phyloP scores from a whole-genome alignment of 2,113 vertebrate genomes.

The Oncorhynchus gorbuscha region DNA sequence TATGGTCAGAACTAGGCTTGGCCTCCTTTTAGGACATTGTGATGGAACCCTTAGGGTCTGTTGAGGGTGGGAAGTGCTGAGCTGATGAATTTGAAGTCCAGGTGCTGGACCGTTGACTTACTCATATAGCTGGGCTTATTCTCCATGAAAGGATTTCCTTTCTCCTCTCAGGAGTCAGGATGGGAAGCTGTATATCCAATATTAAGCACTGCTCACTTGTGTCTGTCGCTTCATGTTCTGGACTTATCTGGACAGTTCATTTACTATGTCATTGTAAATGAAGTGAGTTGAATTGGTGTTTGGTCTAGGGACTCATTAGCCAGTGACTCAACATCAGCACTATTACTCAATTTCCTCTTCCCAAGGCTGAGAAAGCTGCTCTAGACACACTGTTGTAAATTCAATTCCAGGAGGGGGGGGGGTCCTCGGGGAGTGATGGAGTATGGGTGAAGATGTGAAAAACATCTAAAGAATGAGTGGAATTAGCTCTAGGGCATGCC shows the following conservation, averaged over 20 bases:
- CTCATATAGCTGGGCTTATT: constrained; percentile 29
- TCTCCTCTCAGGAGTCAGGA: constrained; percentile 34
- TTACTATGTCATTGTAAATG: constrained; percentile 21
- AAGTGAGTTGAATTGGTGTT: constrained; percentile 8
- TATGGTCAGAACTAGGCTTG: background rate
- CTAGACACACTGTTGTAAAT: constrained; percentile 8
- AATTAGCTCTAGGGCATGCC: background rate
- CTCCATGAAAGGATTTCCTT: constrained; percentile 48
- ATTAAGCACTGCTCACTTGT: constrained; percentile 34
- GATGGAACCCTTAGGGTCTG: too few species aligned
- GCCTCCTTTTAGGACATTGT: background rate
- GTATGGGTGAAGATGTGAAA: background rate
- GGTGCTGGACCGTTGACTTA: constrained; percentile 21
- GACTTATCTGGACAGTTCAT: constrained; percentile 34
- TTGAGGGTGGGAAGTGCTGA: background rate
- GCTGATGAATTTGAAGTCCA: constrained; percentile 18
- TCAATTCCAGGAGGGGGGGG: constrained; percentile 48
- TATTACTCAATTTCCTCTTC: constrained; percentile 44
- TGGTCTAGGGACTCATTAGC: constrained; percentile 30
- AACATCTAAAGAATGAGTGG: background rate
- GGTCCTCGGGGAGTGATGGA: background rate
- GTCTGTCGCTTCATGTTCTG: constrained; percentile 27
- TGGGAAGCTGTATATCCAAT: constrained; percentile 25
- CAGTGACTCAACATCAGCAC: constrained; percentile 38
- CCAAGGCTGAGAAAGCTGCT: constrained; percentile 20